Evolutionary conservation across 2,797 vertebrate genomes (phyloP).

Genomic region (Chrysolophus pictus): DNA sequence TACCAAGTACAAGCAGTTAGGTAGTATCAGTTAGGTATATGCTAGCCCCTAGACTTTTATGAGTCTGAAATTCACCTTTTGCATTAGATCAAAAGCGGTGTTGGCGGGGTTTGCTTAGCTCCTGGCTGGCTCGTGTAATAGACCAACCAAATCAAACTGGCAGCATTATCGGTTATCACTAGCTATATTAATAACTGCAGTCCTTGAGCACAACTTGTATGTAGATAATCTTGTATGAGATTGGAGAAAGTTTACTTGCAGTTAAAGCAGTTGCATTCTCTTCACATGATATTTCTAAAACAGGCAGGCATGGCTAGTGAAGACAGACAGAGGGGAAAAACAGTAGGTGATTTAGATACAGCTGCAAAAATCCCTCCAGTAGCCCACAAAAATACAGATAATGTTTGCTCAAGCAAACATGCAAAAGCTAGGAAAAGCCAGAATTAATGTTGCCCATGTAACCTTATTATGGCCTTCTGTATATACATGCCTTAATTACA

Average conservation of each 20-base stretch:
- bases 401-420: background rate
- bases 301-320: background rate
- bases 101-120: background rate
- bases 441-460: background rate
- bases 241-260: background rate
- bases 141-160: background rate
- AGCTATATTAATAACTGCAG: background rate
- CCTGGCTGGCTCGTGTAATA: background rate
- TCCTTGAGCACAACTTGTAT: background rate
- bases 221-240: background rate
- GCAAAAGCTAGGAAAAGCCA: background rate
- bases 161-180: background rate
- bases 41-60: background rate
- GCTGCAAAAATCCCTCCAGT: background rate
- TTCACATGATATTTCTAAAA: background rate
- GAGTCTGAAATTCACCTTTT: constrained; percentile 23
- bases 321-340: background rate
- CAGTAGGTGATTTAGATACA: background rate
- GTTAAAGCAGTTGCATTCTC: background rate
- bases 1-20: background rate
- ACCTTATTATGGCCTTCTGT: background rate
- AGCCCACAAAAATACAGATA: background rate
- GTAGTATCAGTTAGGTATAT: background rate
- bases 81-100: background rate
- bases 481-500: background rate